Evolutionary conservation across 2,113 vertebrate species (phyloP), one percentile per base, ranked within the genome.

Genomic region (Eonycteris spelaea): DNA sequence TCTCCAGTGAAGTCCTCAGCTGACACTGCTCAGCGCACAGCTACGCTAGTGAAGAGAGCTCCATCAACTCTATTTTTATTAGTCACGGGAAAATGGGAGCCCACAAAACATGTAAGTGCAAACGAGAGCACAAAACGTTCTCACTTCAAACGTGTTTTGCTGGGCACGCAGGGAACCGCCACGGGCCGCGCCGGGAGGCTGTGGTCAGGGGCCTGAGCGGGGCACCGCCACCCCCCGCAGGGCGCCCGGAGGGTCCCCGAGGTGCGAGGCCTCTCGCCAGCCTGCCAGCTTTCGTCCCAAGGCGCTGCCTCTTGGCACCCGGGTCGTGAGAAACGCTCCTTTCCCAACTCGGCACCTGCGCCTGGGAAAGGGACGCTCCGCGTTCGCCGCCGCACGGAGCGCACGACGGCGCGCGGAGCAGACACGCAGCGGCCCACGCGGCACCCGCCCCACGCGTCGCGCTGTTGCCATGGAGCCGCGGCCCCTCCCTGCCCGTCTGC

Each of bases 1-100:
- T 48, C 55, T n/a, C 48, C 26, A 0, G 53, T 5, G 40, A 70
- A 38, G 16, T 30, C 35, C 5, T 21, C 19, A 1, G 55, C 51
- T 5, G 10, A 35, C 5, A 3, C 1, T 5, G 53, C 43, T 43
- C 19, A 22, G 59, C 0, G 0, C 45, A 30, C 51, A 38, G 48
- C 10, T 2, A 12, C 3, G 80, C 30, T 67, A 26, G 21, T 9
- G 24, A 35, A n/a, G 18, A 40, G 2, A 28, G n/a, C 22, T 2
- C 80, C 73, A 0, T 43, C 19, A 1, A 14, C 3, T 68, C 51
- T 24, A 48, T 1, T 40, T 24, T 40, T 40, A 40, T 19, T 4
- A 48, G 65, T 21, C 74, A 7, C 9, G 19, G 26, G 22, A 85
- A 75, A 77, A n/a, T 1, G 1, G 83, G 68, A 43, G 40, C 16